These are phyloP conservation scores for Folsomia manolachei DNA, from an alignment of 2,888 invertebrate species.

Conservation along the genomic window DNA sequence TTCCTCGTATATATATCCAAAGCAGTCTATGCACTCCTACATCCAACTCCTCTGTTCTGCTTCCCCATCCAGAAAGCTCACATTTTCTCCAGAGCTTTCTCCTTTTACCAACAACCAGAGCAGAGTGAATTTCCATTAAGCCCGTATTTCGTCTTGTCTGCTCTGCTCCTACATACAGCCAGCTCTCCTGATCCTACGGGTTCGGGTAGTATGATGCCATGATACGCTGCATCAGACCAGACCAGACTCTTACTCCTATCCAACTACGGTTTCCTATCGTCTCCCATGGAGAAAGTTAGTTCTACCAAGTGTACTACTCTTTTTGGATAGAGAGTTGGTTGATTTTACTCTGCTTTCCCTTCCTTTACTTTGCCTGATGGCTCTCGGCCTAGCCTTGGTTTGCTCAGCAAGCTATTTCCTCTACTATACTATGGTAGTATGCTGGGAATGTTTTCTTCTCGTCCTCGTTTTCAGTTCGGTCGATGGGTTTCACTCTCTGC, in stretches of 20 bases:
- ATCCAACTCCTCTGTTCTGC: too few relatives aligned
- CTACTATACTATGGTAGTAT: too few relatives aligned
- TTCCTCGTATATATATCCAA: neutral
- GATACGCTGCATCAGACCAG: neutral
- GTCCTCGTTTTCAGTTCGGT: slow-evolving; percentile 13
- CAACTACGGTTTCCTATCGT: neutral
- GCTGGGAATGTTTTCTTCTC: slow-evolving; percentile 4
- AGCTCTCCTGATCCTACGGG: neutral
- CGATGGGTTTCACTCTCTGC: slow-evolving; percentile 23
- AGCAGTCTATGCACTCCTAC: neutral
- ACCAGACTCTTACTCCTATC: neutral
- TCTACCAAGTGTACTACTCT: neutral
- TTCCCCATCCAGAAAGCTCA: too few relatives aligned
- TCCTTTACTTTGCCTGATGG: neutral
- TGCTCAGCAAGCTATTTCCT: too few relatives aligned
- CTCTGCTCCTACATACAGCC: neutral
- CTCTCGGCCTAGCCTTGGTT: too few relatives aligned
- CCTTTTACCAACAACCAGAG: neutral
- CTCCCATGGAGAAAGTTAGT: neutral
- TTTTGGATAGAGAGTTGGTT: neutral
- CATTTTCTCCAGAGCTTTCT: neutral
- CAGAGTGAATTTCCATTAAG: neutral
- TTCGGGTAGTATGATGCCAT: neutral
- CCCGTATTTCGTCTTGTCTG: neutral
- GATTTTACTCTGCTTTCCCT: neutral